Evolutionary conservation across 2,888 invertebrate genomes (phyloP), one percentile per base, ranked within the genome.

Genomic region (Eristalis pertinax): DNA sequence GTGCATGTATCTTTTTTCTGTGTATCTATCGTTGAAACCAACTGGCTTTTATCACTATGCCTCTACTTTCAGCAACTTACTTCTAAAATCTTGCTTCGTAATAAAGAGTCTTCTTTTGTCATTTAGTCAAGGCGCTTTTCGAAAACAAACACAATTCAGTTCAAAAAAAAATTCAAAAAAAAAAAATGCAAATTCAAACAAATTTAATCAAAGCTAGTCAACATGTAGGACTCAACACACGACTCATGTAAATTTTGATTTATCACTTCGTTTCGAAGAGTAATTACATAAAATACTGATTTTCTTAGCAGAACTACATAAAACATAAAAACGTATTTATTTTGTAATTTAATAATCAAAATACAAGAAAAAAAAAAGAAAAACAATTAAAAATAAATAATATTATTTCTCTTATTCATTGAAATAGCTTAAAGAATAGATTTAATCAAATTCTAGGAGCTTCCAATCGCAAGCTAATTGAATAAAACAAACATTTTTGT

Each of bases 101-200:
- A 76, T 43, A 65, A 35, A 69, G 41, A 69, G 69, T 75, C 70
- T 75, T 70, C 29, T 56, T 82, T 70, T 76, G 70, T 82, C 75
- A 82, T 76, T 76, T 81, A 82, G 70, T 76, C 24, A 64, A 82
- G 76, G 75, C 75, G 75, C 81, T 82, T 60, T 76, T 82, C 15
- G n/a, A 83, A 75, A 75, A 80, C 4, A n/a, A n/a, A 26, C 76
- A 56, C 82, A 35, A 7, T 70, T 69, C 13, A 76, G 19, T 26
- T n/a, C 19, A 64, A 41, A 41, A 64, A 24, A 50, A 68, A 62
- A 64, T 29, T 43, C 5, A 69, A 19, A 26, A 19, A 62, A 69
- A 74, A 80, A n/a, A 50, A 62, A 72, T 58, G 15, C 32, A 50
- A 22, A 43, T 38, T n/a, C n/a, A 60, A 43, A 41, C 56, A 63